A percentile compares a stretch with the other conserved stretches of the same genome.
phyloP scores from a whole-genome alignment of 2,113 vertebrate genomes.

The Syrmaticus mikado region DNA sequence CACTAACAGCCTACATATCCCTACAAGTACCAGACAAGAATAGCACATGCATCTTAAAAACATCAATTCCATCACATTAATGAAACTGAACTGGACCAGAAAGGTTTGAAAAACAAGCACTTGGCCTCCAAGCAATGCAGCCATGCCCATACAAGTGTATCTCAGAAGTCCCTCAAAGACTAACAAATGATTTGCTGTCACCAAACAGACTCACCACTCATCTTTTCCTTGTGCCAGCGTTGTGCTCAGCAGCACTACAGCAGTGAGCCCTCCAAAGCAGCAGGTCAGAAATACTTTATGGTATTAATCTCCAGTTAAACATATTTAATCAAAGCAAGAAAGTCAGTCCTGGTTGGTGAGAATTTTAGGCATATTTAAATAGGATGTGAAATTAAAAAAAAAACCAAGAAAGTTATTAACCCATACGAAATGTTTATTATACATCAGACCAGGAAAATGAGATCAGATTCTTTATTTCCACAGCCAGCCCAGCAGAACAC shows the following conservation, averaged over 20 bases:
- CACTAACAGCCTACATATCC: background rate
- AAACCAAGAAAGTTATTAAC: background rate
- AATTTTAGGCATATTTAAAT: background rate
- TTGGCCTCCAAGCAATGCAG: background rate
- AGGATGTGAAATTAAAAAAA: background rate
- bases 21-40: background rate
- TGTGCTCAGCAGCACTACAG: background rate
- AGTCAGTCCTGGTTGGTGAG: background rate
- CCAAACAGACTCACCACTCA: background rate
- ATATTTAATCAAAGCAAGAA: background rate
- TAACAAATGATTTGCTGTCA: background rate
- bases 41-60: background rate
- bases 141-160: background rate
- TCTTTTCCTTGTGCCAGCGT: background rate
- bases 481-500: conserved; percentile 5
- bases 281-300: background rate
- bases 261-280: background rate
- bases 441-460: background rate
- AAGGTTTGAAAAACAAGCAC: background rate
- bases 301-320: background rate
- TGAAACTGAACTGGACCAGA: background rate
- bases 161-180: background rate
- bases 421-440: background rate
- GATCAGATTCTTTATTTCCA: background rate
- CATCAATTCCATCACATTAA: background rate